Evolutionary conservation across 1,140 invertebrate genomes (phyloP).

Genomic region (Leucophenga varia): DNA sequence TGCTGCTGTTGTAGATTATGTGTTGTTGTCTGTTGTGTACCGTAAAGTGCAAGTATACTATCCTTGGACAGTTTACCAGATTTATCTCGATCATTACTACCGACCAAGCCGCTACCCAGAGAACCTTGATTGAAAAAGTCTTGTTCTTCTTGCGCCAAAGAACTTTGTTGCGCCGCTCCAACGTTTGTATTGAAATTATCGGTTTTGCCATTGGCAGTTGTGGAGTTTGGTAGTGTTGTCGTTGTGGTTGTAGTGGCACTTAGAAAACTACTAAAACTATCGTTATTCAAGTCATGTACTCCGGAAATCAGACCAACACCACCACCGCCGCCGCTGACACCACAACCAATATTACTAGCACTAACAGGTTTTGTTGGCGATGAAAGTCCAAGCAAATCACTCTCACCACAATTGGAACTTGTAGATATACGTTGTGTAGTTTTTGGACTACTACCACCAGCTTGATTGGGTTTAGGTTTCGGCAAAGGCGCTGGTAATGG

Average conservation of each 20-base stretch:
- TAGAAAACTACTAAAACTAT: conserved; percentile 76
- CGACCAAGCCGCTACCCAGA: conserved; percentile 56
- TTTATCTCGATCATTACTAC: conserved; percentile 63
- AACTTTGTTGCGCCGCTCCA: conserved; percentile 57
- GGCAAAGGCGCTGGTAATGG: conserved; percentile 58
- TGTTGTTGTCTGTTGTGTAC: conserved; percentile 60
- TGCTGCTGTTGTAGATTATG: conserved; percentile 42
- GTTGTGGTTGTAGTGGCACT: conserved; percentile 63
- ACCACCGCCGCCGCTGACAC: conserved; percentile 20
- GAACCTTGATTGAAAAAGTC: conserved; percentile 82
- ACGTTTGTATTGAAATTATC: too few relatives aligned
- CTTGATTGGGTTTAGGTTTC: conserved; percentile 53
- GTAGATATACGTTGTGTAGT: conserved; percentile 60
- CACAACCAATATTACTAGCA: conserved; percentile 12
- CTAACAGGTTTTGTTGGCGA: conserved; percentile 50
- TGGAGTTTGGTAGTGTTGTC: conserved; percentile 28
- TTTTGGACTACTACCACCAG: conserved; percentile 65
- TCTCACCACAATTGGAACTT: conserved; percentile 57
- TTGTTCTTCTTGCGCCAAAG: conserved; percentile 76
- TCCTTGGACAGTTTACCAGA: conserved; percentile 88
- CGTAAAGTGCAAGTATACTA: conserved; percentile 89
- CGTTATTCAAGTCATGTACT: conserved; percentile 66
- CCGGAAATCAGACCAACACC: too few relatives aligned
- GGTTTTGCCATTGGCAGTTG: conserved; percentile 10
- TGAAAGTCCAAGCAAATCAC: conserved; percentile 59